Base-by-base conservation (phyloP, 92 coral and sea anemone genomes). In the Parazoanthus darwini region DNA sequence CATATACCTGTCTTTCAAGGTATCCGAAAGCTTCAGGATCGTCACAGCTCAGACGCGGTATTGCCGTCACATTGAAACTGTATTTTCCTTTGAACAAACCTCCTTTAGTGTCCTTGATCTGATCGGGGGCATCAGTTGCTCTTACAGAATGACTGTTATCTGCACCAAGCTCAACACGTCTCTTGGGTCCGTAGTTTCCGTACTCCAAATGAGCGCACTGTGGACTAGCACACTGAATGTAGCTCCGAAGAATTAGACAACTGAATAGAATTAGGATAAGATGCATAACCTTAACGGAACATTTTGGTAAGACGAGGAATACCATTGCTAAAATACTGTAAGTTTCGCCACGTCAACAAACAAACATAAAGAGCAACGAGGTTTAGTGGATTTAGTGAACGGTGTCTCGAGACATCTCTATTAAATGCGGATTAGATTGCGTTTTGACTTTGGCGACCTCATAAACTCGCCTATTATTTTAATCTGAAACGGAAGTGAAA, bases 41-140 rank as follows among this genome's bases (percentile, higher is more conserved):
- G 71, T 59, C 79, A 74, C 99, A 97, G 3, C 91, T 74, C 56
- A 90, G 79, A 10, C 94, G 90, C 10, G 91, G 94, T 56, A 95
- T 90, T 14, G 93, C 88, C 7, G 89, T 93, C 26, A 93, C 96
- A 38, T 91, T 92, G 66, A 97, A 97, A 14, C 92, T 88, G 56
- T 97, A 94, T 11, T 90, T 87, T 7, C 99, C 99, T 29, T 93
- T 78, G 88, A 97, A 97, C 0, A 92, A 78, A 16, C 91, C 89
- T 51, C 85, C 88, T 22, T 25, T 36, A 8, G 6, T 33, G 3
- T 72, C 68, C 63, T 67, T 13, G 3, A 0, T 39, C 26, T 71
- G 25, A 37, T 70, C 29, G 6, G 56, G 6, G 46, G 9, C 6
- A 14, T 16, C 33, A 13, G 11, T 42, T n/a, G 50, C 22, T 38